phyloP scores from a whole-genome alignment of 2,797 vertebrate genomes.

The Orientallactaga sibirica region DNA sequence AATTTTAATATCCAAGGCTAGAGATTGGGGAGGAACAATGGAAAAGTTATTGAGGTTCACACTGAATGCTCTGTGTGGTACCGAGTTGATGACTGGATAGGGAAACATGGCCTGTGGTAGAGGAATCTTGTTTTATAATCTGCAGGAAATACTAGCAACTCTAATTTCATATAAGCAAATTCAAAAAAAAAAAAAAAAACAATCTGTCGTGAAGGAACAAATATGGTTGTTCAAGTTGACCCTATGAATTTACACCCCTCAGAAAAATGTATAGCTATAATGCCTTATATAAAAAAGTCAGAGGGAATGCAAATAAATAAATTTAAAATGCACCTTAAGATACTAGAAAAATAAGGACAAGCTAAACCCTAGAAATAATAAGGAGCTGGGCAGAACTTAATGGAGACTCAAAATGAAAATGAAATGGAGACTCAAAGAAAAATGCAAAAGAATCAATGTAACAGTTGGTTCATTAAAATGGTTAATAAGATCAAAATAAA shows the following conservation, averaged over 20 bases:
- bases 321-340: neutral
- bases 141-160: constrained; percentile 51
- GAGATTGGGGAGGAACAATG: constrained; percentile 76
- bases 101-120: constrained; percentile 39
- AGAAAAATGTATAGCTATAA: neutral
- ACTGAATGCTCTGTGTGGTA: constrained; percentile 67
- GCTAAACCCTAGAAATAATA: too few species aligned
- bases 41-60: constrained; percentile 68
- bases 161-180: constrained; percentile 48
- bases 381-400: too few species aligned
- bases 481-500: too few species aligned
- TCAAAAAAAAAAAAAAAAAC: too few species aligned
- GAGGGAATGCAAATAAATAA: neutral
- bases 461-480: too few species aligned
- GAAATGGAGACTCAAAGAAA: too few species aligned
- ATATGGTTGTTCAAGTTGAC: constrained; percentile 5
- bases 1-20: constrained; percentile 79
- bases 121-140: constrained; percentile 48
- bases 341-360: too few species aligned
- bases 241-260: neutral
- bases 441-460: too few species aligned
- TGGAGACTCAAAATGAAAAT: too few species aligned
- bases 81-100: neutral
- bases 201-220: neutral
- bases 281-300: neutral